Conservation (phyloP, 2,113 vertebrate species). For the Steatornis caripensis region DNA sequence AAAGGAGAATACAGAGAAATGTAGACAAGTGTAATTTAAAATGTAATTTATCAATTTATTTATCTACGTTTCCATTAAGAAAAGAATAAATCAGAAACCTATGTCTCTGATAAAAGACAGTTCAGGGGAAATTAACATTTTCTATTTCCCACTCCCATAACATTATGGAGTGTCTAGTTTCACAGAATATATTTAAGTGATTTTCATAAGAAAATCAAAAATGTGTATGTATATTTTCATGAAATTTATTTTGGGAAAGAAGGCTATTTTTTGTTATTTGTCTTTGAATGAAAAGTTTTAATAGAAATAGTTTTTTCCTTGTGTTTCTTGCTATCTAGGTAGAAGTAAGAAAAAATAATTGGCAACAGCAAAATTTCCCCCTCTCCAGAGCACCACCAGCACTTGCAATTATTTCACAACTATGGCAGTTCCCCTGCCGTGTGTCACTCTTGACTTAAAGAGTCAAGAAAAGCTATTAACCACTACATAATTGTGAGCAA, state of each 20-base stretch:
- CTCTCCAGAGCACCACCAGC: not conserved
- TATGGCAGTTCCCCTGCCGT: not conserved
- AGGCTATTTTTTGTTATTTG: not conserved
- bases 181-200: not conserved
- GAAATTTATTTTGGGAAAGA: not conserved
- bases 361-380: not conserved
- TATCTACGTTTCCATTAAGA: not conserved
- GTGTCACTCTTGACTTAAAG: slow-evolving; percentile 26
- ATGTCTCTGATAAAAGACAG: not conserved
- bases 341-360: not conserved
- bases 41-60: slow-evolving; percentile 3
- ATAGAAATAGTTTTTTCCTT: not conserved
- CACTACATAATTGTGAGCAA: slow-evolving; percentile 61
- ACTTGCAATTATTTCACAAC: slow-evolving; percentile 13
- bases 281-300: not conserved
- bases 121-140: not conserved
- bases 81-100: not conserved
- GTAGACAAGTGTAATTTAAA: not conserved
- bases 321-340: not conserved
- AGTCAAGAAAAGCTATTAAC: slow-evolving; percentile 44
- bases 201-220: not conserved
- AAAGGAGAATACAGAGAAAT: not conserved
- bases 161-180: not conserved
- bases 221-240: not conserved
- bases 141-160: not conserved